A percentile compares a stretch with the other conserved stretches of the same genome.
Evolutionary conservation across 2,113 vertebrate genomes (phyloP).

Genomic region (Peromyscus californicus): DNA sequence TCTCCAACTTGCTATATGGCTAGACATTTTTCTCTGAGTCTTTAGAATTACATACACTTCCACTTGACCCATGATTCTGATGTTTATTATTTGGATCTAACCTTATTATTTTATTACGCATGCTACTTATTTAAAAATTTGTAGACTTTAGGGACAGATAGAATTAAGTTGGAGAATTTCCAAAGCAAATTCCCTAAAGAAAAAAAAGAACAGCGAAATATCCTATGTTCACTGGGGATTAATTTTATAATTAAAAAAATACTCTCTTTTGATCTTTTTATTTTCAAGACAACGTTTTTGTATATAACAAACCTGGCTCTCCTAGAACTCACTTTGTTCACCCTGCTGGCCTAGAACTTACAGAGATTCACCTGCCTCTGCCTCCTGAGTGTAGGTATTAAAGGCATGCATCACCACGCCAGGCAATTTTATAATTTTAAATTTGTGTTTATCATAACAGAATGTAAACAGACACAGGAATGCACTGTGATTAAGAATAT

Average conservation of each 20-base stretch:
- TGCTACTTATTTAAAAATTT: not conserved
- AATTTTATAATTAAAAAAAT: not conserved
- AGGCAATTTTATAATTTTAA: not conserved
- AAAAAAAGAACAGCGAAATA: not conserved
- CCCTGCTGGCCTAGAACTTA: too few relatives aligned
- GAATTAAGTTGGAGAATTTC: not conserved
- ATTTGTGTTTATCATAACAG: not conserved
- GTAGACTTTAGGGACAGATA: not conserved
- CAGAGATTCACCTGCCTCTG: too few relatives aligned
- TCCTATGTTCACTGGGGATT: not conserved
- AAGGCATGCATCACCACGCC: too few relatives aligned
- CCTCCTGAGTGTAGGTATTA: too few relatives aligned
- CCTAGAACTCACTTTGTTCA: too few relatives aligned
- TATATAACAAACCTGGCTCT: too few relatives aligned
- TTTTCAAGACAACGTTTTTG: too few relatives aligned
- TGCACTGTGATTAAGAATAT: not conserved
- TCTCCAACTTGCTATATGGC: not conserved
- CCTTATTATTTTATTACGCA: not conserved
- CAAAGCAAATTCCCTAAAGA: not conserved
- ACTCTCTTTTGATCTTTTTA: too few relatives aligned
- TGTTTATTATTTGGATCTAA: not conserved
- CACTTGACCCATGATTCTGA: not conserved
- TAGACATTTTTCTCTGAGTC: not conserved
- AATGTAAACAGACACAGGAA: not conserved
- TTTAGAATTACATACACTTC: fast-evolving